Evolutionary conservation across 2,888 invertebrate species (phyloP), one percentile per base, ranked within the genome.

Genomic region (Mesorhabditis sp.): DNA sequence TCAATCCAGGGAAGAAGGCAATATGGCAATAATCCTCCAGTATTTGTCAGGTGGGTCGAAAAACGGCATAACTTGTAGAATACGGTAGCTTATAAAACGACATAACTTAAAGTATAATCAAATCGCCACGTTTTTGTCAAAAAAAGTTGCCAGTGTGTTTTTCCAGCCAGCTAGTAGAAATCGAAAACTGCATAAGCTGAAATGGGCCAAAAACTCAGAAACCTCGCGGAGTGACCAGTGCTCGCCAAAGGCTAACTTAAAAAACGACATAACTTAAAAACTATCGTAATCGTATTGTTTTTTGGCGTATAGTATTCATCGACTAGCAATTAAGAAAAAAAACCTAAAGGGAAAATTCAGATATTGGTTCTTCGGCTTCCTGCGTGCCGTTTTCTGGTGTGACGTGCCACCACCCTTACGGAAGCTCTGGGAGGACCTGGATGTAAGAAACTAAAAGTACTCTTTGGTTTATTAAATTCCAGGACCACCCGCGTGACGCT

Each of bases 1-100:
- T 79, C 78, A 42, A 81, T 84, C 13, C 84, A 84, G 72, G 81
- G 79, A 67, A 76, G 81, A 45, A 77, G 82, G 7, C 83, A 82
- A 70, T 84, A 83, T 69, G 83, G 83, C 62, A 74, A 76, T 62
- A 74, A 81, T 72, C 83, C 83, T 6, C 80, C 83, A 5, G 71
- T 74, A 15, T 69, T 66, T 67, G 71, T 83, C 63, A 77, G 58
- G 58, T 50, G 10, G n/a, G 58, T n/a, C 1, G 7, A 2, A n/a
- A 10, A 50, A 2, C n/a, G 1, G 28, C 28, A 28, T 28, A 28
- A 28, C 28, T 1, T 28, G 2, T 1, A 28, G 2, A 28, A 28
- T 28, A 28, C n/a, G n/a, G n/a, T n/a, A 50, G 50, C 50, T 50
- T 50, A 6, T 50, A 50, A 50, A 50, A 10, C 50, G 13, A 10